A percentile compares a stretch with the other conserved stretches of the same genome.
Conservation (phyloP, 2,797 vertebrate genomes). For the Dryobates pubescens region DNA sequence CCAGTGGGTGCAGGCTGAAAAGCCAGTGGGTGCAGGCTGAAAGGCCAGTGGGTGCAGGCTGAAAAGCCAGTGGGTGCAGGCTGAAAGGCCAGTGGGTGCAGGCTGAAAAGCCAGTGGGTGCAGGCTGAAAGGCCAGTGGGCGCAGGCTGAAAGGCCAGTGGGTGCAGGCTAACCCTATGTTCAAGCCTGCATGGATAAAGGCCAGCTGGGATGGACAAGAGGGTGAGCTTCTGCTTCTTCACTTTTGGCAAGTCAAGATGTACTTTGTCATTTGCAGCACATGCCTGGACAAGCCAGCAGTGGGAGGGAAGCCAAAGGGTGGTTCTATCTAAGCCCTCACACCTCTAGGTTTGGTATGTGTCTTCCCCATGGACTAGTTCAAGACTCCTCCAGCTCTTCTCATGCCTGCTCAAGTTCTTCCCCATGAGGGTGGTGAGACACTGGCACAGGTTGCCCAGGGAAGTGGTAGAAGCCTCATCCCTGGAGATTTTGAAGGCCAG, state of each 20-base stretch:
- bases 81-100: background rate
- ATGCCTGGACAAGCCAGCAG: background rate
- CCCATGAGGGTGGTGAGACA: no score
- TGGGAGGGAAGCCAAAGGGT: background rate
- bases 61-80: no score
- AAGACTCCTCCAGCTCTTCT: background rate
- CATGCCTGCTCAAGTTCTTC: background rate
- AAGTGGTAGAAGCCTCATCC: no score
- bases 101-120: background rate
- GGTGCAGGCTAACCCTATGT: background rate
- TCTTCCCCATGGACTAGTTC: background rate
- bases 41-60: no score
- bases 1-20: no score
- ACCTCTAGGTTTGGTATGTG: background rate
- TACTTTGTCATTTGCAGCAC: accelerated
- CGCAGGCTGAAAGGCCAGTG: background rate
- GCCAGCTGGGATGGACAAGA: accelerated
- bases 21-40: background rate
- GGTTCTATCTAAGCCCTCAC: background rate
- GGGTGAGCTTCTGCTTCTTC: background rate
- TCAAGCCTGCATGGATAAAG: background rate
- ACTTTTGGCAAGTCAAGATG: background rate
- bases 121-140: no score
- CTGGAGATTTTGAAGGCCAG: no score
- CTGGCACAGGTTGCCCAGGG: no score